phyloP scores from a whole-genome alignment of 2,888 invertebrate species.

The Geotrupes spiniger region DNA sequence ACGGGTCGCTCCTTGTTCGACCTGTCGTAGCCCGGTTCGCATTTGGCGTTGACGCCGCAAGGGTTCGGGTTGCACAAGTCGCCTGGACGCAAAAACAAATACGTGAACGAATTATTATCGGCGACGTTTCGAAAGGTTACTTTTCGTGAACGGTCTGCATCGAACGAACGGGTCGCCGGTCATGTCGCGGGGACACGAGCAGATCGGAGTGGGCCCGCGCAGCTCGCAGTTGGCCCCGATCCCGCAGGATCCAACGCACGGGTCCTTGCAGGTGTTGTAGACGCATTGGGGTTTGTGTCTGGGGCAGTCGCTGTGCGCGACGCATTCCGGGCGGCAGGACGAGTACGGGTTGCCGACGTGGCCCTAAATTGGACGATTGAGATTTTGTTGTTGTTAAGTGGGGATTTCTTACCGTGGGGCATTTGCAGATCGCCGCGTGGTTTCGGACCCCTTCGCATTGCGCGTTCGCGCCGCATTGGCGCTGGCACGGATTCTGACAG shows the following conservation, averaged over 20 bases:
- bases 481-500: conserved; percentile 72
- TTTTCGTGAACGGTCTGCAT: conserved; percentile 77
- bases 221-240: conserved; percentile 76
- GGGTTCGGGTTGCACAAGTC: conserved; percentile 85
- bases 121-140: conserved; percentile 51
- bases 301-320: conserved; percentile 76
- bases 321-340: conserved; percentile 78
- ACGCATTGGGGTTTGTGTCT: conserved; percentile 73
- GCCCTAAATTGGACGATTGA: no score
- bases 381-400: no score
- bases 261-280: conserved; percentile 78
- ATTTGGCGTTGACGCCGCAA: conserved; percentile 76
- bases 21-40: conserved; percentile 80
- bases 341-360: conserved; percentile 76
- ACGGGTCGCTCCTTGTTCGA: conserved; percentile 80
- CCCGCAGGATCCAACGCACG: conserved; percentile 80
- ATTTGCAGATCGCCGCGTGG: conserved; percentile 75
- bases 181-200: conserved; percentile 83
- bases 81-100: conserved; percentile 58
- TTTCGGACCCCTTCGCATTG: conserved; percentile 72
- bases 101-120: conserved; percentile 3
- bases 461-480: conserved; percentile 72
- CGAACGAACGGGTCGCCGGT: conserved; percentile 82
- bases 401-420: conserved; percentile 72
- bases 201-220: conserved; percentile 76